Conservation (phyloP, 2,888 invertebrate genomes). For the Diarsia dahlii region DNA sequence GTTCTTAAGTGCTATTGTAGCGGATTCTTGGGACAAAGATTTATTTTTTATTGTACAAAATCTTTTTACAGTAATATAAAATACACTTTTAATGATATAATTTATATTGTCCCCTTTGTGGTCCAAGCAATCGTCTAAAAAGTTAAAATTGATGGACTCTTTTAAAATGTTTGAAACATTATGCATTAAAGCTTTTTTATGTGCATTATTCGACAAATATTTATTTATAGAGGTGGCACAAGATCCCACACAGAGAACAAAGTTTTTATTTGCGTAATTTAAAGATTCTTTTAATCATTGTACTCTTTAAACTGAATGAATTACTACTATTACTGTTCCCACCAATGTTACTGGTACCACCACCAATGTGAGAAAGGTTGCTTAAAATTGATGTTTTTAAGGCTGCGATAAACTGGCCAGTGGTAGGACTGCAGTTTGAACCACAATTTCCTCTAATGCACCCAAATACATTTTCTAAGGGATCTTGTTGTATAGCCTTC, state of each 20-base stretch:
- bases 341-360: no score
- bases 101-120: not conserved
- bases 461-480: not conserved
- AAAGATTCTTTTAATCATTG: no score
- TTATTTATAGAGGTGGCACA: not conserved
- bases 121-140: not conserved
- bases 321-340: no score
- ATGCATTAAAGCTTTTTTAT: not conserved
- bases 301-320: no score
- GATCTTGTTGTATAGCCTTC: conserved; percentile 6
- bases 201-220: not conserved
- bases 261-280: not conserved
- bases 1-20: not conserved
- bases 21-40: not conserved
- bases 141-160: not conserved
- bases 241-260: not conserved
- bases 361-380: not conserved
- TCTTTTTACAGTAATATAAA: not conserved
- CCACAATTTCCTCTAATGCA: conserved; percentile 1
- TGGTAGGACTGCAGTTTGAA: conserved; percentile 5
- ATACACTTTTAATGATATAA: conserved; percentile 1
- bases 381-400: not conserved
- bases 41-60: not conserved
- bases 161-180: not conserved
- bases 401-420: not conserved